A percentile compares a stretch with the other conserved stretches of the same genome.
Conservation (phyloP, 2,113 vertebrate genomes). For the Athene cunicularia region DNA sequence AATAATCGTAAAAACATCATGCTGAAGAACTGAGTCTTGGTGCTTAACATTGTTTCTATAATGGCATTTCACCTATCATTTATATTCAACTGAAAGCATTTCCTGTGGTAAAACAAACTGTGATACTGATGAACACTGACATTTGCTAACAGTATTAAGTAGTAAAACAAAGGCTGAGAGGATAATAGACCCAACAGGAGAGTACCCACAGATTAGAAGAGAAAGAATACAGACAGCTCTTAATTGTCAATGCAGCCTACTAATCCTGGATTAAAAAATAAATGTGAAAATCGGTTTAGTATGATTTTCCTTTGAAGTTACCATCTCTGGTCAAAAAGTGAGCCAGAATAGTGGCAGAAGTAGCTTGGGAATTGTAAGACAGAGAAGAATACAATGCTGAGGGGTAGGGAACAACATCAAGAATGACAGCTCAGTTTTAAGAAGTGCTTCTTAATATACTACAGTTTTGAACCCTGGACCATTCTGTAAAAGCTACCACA, state of each 20-base stretch:
- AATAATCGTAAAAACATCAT: neutral
- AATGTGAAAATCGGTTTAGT: neutral
- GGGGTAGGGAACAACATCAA: neutral
- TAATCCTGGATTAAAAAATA: neutral
- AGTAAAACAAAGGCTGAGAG: slow-evolving; percentile 25
- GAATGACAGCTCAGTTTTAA: neutral
- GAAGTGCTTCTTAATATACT: neutral
- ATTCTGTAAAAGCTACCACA: neutral
- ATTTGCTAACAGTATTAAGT: slow-evolving; percentile 41
- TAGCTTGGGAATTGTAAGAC: neutral
- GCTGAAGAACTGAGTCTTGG: neutral
- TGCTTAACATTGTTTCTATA: neutral
- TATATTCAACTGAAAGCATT: neutral
- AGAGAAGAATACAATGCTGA: neutral
- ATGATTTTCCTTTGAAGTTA: neutral
- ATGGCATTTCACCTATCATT: slow-evolving; percentile 24
- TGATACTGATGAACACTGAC: slow-evolving; percentile 26
- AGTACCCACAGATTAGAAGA: neutral
- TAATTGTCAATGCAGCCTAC: neutral
- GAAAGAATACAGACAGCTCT: neutral
- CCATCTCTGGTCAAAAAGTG: neutral
- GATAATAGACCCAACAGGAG: slow-evolving; percentile 1
- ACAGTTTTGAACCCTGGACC: neutral
- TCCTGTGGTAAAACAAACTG: neutral
- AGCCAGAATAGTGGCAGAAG: neutral